phyloP scores from a whole-genome alignment of 2,113 vertebrate species.

The Cricetomys ansorgei region DNA sequence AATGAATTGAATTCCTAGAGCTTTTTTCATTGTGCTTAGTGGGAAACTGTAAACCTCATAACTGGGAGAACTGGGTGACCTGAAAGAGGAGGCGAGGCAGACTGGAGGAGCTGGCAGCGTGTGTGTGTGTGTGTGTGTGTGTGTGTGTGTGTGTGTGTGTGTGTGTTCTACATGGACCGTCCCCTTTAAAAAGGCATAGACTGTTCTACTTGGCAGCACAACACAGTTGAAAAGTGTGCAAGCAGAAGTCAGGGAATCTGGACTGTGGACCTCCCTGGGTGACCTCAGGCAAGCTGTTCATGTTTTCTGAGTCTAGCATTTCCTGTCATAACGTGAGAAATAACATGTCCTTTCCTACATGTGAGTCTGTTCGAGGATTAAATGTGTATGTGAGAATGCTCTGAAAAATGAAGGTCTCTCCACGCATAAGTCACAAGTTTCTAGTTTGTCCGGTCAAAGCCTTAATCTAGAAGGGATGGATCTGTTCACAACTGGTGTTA shows the following conservation, averaged over 20 bases:
- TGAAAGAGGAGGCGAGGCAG: conserved; percentile 11
- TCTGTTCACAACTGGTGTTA: conserved; percentile 67
- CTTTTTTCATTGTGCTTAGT: conserved; percentile 27
- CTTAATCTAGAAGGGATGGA: conserved; percentile 58
- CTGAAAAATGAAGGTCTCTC: not conserved
- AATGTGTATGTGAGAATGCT: not conserved
- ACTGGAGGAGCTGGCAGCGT: not conserved
- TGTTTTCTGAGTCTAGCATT: not conserved
- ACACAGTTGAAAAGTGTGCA: not conserved
- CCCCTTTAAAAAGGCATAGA: conserved; percentile 5
- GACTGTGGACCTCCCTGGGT: not conserved
- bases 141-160: not conserved
- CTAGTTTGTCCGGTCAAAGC: conserved; percentile 60
- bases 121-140: not conserved
- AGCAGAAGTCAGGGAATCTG: conserved; percentile 16
- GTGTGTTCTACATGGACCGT: not conserved
- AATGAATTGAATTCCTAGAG: conserved; percentile 43
- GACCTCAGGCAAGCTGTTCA: conserved; percentile 14
- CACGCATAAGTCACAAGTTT: conserved; percentile 45
- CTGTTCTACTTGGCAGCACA: not conserved
- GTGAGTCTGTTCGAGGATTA: not conserved
- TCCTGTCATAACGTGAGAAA: not conserved
- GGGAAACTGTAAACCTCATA: conserved; percentile 46
- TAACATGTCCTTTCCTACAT: not conserved
- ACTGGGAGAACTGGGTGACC: conserved; percentile 24